Base-by-base conservation (phyloP, 2,113 vertebrate genomes). In the Spilogale gracilis region DNA sequence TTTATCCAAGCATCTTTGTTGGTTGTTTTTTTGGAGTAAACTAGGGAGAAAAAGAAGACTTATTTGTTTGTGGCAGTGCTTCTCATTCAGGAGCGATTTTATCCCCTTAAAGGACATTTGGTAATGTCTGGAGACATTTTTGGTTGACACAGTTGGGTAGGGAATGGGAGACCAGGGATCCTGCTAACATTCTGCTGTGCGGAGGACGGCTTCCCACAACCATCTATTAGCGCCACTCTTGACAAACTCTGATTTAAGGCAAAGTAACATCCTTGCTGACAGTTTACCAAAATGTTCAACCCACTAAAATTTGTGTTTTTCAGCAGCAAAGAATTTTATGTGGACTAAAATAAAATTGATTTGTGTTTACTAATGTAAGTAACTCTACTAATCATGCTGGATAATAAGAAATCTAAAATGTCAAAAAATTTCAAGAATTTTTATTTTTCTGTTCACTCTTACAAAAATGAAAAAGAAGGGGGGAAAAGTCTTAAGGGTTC, bases 371-470 rank as follows among this genome's bases (percentile, higher is more conserved):
- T 76, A 50, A n/a, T 45, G 5, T 32, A 91, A 43, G 6, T 45
- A 91, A 48, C 25, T 58, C 9, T 69, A 48, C 65, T 92, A 63
- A 74, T 92, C n/a, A 50, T 73, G 9, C 21, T 85, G 2, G 7
- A 63, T 80, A 95, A 54, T 56, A 76, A 61, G 16, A 83, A 81
- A 45, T 48, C 50, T 58, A 92, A 94, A 90, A n/a, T 89, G 14
- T 10, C 25, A 54, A 30, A 91, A 67, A 79, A 3, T 16, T 65
- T 89, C 18, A 52, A 1, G 32, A 76, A 14, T 63, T 91, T 20
- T 38, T 32, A 25, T 60, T 18, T 69, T 56, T 45, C 5, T 56
- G 5, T 80, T 45, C 30, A 32, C 60, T 89, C 23, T 89, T 38
- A 52, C 17, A 25, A 20, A 32, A 91, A 71, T 8, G 38, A 71